Evolutionary conservation across 2,113 vertebrate species (phyloP).

Genomic region (Brachypteracias leptosomus): DNA sequence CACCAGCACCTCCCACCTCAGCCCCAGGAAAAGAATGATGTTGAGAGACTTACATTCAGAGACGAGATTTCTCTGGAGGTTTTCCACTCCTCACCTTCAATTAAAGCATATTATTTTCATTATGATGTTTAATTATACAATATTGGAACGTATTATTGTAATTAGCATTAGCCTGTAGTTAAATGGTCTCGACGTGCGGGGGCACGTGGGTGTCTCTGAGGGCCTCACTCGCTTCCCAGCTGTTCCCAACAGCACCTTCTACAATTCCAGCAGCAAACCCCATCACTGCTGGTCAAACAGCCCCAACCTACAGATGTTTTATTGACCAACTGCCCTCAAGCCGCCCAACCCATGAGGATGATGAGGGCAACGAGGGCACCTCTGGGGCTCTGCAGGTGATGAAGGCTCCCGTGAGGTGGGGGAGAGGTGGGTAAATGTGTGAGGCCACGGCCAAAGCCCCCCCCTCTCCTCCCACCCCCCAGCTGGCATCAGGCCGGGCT

Average conservation of each 20-base stretch:
- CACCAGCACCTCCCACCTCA: rapidly evolving
- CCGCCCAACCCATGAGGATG: rapidly evolving
- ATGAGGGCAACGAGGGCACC: rapidly evolving
- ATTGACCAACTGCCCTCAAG: not conserved
- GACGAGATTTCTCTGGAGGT: not conserved
- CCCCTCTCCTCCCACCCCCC: not conserved
- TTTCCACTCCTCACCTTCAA: not conserved
- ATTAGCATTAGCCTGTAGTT: not conserved
- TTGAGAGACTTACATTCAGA: rapidly evolving
- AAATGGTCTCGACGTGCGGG: rapidly evolving
- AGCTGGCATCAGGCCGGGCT: rapidly evolving
- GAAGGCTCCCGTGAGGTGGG: not conserved
- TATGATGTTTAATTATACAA: not conserved
- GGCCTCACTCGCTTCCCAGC: not conserved
- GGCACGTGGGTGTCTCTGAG: rapidly evolving
- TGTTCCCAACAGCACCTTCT: rapidly evolving
- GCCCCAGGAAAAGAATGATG: not conserved
- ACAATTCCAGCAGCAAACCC: not conserved
- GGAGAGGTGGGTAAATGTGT: rapidly evolving
- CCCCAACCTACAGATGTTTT: rapidly evolving
- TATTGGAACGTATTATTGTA: not conserved
- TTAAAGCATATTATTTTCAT: not conserved
- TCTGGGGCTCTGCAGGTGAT: rapidly evolving
- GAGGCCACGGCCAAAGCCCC: rapidly evolving
- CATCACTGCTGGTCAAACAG: not conserved